A percentile compares a stretch with the other conserved stretches of the same genome.
Conservation (phyloP, 1,140 invertebrate genomes). For the Drosophila nigromelanica region DNA sequence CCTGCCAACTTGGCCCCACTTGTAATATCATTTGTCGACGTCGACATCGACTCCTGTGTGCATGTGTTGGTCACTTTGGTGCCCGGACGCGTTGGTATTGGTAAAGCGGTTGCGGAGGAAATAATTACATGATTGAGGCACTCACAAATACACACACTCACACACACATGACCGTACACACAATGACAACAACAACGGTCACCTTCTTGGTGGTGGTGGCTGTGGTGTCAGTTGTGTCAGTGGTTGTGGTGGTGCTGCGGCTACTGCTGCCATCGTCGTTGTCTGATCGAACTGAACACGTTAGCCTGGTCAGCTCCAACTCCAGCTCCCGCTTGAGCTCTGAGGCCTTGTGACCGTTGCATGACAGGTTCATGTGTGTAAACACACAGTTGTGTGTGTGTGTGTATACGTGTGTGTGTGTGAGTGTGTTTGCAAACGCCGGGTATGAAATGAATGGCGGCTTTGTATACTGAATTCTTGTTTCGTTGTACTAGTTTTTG, state of each 20-base stretch:
- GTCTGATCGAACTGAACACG: conserved; percentile 80
- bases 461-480: conserved; percentile 64
- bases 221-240: conserved; percentile 18
- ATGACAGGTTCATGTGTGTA: conserved; percentile 48
- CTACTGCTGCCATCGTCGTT: conserved; percentile 48
- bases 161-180: conserved; percentile 34
- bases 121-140: conserved; percentile 84
- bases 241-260: conserved; percentile 36
- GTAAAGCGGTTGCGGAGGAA: conserved; percentile 73
- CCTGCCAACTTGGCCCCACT: conserved; percentile 37
- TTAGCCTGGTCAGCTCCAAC: conserved; percentile 51
- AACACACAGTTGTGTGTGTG: not conserved
- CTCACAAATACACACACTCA: conserved; percentile 49
- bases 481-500: conserved; percentile 45
- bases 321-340: conserved; percentile 20
- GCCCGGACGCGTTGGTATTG: conserved; percentile 46
- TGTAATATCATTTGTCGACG: conserved; percentile 56
- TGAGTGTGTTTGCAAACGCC: conserved; percentile 51
- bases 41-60: conserved; percentile 16
- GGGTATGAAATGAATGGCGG: conserved; percentile 64
- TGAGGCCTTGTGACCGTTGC: conserved; percentile 61
- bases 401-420: not conserved
- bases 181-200: conserved; percentile 46
- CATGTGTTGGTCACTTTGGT: conserved; percentile 46
- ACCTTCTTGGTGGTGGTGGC: conserved; percentile 18